Evolutionary conservation across 1,140 invertebrate species (phyloP), one percentile per base, ranked within the genome.

Genomic region (Diprion similis): DNA sequence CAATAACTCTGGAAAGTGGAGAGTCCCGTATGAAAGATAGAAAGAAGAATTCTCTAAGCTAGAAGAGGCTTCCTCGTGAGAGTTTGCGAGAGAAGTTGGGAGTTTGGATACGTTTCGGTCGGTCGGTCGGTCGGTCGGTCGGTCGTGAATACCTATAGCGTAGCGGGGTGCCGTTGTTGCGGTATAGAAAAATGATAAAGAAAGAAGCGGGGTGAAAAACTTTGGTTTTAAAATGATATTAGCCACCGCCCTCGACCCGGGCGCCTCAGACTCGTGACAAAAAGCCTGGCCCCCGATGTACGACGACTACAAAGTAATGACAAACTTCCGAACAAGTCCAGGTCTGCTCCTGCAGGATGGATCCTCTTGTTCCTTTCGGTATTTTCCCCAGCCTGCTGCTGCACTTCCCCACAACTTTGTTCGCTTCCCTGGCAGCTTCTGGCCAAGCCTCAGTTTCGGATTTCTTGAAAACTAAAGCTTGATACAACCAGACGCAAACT

Each of bases 211-310:
- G 51, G 68, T 71, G 48, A 72, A 78, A 79, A 85, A 85, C 82
- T 85, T 85, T 83, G 82, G 81, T 85, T 85, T 85, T 84, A 84
- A 84, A 84, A 85, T 84, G 81, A 82, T 85, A 83, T 85, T 84
- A 74, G 73, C 73, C 70, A 71, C 66, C 66, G 73, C 69, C 71
- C 17, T 15, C 46, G 11, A 13, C 18, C 45, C 45, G 70, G 19
- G 73, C 46, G 46, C 68, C 46, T 74, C 66, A 13, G 37, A 47
- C 9, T 51, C 17, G 59, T 46, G 64, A 71, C 18, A 68, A 68
- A 45, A 64, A 68, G 15, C 17, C 66, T 65, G 73, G 77, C 66
- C 75, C 74, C 76, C 78, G 75, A 78, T 78, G 76, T 75, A 81
- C 70, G 51, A 59, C 51, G 66, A 71, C 76, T 78, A 80, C 75